A percentile compares a stretch with the other conserved stretches of the same genome.
These are phyloP conservation scores for Leptopterna dolabrata DNA, from an alignment of 2,888 invertebrate species.

Conservation along the genomic window DNA sequence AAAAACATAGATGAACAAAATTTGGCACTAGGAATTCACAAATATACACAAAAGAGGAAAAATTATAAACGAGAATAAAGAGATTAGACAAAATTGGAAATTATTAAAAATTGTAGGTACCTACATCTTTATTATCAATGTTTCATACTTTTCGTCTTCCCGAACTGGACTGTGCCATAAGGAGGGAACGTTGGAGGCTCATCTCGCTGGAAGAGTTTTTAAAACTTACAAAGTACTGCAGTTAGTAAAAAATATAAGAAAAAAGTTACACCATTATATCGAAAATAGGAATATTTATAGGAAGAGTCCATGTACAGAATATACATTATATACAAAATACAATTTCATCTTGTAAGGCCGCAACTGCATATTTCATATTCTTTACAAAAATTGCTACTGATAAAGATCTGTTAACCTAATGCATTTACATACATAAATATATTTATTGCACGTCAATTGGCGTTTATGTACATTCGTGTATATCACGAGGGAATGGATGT, in stretches of 20 bases:
- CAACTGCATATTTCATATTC: no score
- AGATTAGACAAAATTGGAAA: neutral
- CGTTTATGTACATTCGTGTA: neutral
- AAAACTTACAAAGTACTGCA: no score
- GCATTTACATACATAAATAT: neutral
- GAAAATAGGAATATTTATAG: no score
- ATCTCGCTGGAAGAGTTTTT: no score
- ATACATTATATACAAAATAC: no score
- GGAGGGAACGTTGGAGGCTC: no score
- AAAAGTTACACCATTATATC: neutral
- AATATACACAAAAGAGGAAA: constrained; percentile 31
- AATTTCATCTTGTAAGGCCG: no score
- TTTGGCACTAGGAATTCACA: constrained; percentile 54
- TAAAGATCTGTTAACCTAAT: neutral
- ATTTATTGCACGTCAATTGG: neutral
- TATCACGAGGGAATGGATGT: neutral
- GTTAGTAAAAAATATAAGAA: neutral
- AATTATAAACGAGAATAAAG: neutral
- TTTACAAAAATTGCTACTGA: neutral
- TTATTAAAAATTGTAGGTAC: neutral
- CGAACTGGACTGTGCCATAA: neutral
- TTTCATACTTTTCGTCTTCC: neutral
- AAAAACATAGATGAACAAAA: neutral
- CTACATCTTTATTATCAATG: neutral
- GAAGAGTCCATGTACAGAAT: no score